A percentile compares a stretch with the other conserved stretches of the same genome.
These are phyloP conservation scores for Busseola fusca DNA, from an alignment of 2,888 invertebrate genomes.

Conservation along the genomic window DNA sequence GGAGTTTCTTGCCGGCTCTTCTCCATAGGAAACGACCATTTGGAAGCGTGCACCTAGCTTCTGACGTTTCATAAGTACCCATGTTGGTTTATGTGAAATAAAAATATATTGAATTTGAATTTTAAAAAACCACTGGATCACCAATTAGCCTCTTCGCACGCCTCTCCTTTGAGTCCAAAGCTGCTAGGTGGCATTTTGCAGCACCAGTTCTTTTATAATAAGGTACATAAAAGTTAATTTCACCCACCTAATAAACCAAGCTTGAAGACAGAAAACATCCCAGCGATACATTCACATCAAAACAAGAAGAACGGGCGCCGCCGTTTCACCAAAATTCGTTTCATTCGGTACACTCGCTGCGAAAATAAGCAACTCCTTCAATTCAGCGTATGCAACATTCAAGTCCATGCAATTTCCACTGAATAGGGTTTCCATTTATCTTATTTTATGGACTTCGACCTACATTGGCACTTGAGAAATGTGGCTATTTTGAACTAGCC, in stretches of 20 bases:
- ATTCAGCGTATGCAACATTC: conserved; percentile 63
- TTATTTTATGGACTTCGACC: conserved; percentile 69
- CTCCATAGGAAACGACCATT: too few relatives aligned
- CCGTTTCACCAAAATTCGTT: conserved; percentile 26
- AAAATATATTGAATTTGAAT: too few relatives aligned
- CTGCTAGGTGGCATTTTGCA: too few relatives aligned
- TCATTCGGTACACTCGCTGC: conserved; percentile 42
- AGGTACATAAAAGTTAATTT: not conserved
- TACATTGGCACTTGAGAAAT: conserved; percentile 65
- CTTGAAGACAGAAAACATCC: conserved; percentile 16
- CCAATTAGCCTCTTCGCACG: too few relatives aligned
- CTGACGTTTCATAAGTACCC: too few relatives aligned
- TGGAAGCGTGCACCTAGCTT: too few relatives aligned
- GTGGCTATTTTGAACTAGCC: conserved; percentile 62
- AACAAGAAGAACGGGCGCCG: conserved; percentile 25
- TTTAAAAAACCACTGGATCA: too few relatives aligned
- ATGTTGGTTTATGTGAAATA: too few relatives aligned
- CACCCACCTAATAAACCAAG: conserved; percentile 29
- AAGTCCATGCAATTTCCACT: conserved; percentile 62
- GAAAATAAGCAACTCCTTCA: conserved; percentile 59
- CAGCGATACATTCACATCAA: conserved; percentile 23
- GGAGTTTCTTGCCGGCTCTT: too few relatives aligned
- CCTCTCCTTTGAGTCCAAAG: too few relatives aligned
- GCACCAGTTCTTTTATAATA: too few relatives aligned
- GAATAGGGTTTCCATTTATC: conserved; percentile 67